Conservation (phyloP, 2,888 invertebrate genomes). For the Dermolepida albohirtum region DNA sequence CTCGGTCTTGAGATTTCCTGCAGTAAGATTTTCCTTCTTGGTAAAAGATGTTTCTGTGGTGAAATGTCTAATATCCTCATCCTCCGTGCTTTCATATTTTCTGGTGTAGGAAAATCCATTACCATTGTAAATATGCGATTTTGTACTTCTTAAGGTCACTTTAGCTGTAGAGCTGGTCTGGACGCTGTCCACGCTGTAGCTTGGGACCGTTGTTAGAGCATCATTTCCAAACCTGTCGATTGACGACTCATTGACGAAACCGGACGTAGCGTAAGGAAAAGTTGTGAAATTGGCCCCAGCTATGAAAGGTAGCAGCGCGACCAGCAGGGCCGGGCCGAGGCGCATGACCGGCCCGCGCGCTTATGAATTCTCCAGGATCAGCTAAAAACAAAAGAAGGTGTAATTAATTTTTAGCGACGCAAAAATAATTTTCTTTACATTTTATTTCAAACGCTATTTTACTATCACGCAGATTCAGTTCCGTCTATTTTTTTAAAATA, state of each 20-base stretch:
- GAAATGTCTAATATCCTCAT: slow-evolving; percentile 25
- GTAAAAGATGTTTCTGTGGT: slow-evolving; percentile 31
- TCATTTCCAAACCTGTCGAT: slow-evolving; percentile 34
- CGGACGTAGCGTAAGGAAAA: slow-evolving; percentile 31
- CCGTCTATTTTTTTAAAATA: no score
- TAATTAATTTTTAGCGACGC: background rate
- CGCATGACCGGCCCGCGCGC: slow-evolving; percentile 72
- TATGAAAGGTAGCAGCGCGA: slow-evolving; percentile 64
- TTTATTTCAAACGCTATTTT: no score
- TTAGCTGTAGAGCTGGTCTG: slow-evolving; percentile 24
- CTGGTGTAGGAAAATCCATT: slow-evolving; percentile 13
- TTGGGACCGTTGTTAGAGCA: slow-evolving; percentile 42
- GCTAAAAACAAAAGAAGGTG: slow-evolving; percentile 46
- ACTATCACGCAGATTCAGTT: no score
- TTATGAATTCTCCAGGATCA: slow-evolving; percentile 60
- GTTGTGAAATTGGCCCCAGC: slow-evolving; percentile 49
- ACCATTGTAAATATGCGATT: slow-evolving; percentile 12
- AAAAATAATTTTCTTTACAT: no score
- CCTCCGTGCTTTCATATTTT: slow-evolving; percentile 25
- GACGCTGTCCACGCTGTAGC: slow-evolving; percentile 42
- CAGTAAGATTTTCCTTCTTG: slow-evolving; percentile 43
- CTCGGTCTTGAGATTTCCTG: slow-evolving; percentile 44
- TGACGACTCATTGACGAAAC: slow-evolving; percentile 32
- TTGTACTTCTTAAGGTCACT: slow-evolving; percentile 13
- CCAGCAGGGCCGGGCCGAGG: slow-evolving; percentile 69